Base-by-base conservation (phyloP, 2,113 vertebrate species). In the Salminus brasiliensis region DNA sequence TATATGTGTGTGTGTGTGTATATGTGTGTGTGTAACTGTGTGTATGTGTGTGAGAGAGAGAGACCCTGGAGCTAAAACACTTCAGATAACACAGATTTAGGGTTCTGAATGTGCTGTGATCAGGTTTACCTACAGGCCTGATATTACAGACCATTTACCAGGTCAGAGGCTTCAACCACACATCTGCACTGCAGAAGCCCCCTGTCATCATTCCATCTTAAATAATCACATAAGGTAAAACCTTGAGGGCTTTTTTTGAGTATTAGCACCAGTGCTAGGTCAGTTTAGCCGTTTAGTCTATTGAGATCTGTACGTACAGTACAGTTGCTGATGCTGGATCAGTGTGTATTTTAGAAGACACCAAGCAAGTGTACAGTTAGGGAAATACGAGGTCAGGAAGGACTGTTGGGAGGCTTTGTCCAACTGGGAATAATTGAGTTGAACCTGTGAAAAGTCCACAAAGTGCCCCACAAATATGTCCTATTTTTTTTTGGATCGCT, bases 1-100 rank as follows among this genome's bases (percentile, higher is more conserved):
- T 77, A 55, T 72, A 39, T 79, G 68, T 82, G 69, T 23, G 47
- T 43, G 63, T 60, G 29, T 67, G 47, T 78, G 60, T 39, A 21
- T 27, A 2, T 12, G 16, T 3, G 11, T 15, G 30, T 84, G 68
- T 84, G 43, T 7, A n/a, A n/a, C n/a, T n/a, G n/a, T n/a, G n/a
- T n/a, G n/a, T 36, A 23, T 25, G 9, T 4, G 47, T 21, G 47
- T 5, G 18, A 52, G 16, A n/a, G 47, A 52, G 47, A n/a, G 21
- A 52, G 1, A 7, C 66, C 65, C 55, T 70, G 7, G 30, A 57
- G 41, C 62, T 49, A 34, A 23, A 60, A 23, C 52, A 39, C 3
- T 49, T 49, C 43, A 63, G 41, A 52, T 52, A 36, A 25, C 41
- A 23, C 32, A 57, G 5, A 36, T 53, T 18, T 41, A 21, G 39